A percentile compares a stretch with the other conserved stretches of the same genome.
These are phyloP conservation scores for Apis laboriosa DNA, from an alignment of 1,140 invertebrate species.

Conservation along the genomic window DNA sequence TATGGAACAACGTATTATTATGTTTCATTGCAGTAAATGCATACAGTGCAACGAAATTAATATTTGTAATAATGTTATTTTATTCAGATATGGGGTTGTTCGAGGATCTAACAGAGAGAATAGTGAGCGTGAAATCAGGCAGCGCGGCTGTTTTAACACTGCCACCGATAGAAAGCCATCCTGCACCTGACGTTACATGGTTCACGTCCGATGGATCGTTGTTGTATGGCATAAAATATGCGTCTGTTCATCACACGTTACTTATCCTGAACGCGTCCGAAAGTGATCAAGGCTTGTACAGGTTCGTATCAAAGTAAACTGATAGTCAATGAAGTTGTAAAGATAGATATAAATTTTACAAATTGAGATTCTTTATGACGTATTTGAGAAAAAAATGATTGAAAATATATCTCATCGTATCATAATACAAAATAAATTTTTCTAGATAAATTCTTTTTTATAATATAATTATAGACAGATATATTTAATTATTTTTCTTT, in stretches of 20 bases:
- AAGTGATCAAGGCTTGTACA: constrained; percentile 88
- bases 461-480: too few relatives aligned
- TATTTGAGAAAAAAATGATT: too few relatives aligned
- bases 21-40: not conserved
- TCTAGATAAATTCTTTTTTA: too few relatives aligned
- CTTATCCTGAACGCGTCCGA: constrained; percentile 89
- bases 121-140: constrained; percentile 87
- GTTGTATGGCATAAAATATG: constrained; percentile 91
- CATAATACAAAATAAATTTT: too few relatives aligned
- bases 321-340: not conserved
- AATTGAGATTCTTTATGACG: too few relatives aligned
- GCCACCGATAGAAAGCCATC: constrained; percentile 91
- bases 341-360: too few relatives aligned
- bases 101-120: constrained; percentile 85
- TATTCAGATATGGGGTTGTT: constrained; percentile 92
- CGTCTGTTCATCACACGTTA: constrained; percentile 85
- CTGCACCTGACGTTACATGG: constrained; percentile 92
- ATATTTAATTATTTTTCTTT: too few relatives aligned
- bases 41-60: not conserved
- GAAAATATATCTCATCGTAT: too few relatives aligned
- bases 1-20: not conserved
- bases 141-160: constrained; percentile 90
- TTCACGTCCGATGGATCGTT: constrained; percentile 86
- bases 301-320: constrained; percentile 76
- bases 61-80: constrained; percentile 12